These are phyloP conservation scores for Asbolus verrucosus DNA, from an alignment of 1,140 invertebrate genomes.

Conservation along the genomic window DNA sequence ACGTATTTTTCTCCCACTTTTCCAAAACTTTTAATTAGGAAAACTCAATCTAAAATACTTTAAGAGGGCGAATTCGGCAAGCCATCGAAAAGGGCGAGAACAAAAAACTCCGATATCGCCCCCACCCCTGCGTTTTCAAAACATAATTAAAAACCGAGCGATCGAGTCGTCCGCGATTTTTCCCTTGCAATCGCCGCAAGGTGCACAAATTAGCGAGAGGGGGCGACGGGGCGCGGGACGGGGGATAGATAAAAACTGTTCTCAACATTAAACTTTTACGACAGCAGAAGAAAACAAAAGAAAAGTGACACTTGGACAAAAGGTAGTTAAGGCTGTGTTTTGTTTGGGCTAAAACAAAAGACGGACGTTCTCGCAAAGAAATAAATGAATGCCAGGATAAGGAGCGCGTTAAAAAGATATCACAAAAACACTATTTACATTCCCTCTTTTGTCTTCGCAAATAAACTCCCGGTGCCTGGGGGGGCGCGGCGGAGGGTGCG, in stretches of 20 bases:
- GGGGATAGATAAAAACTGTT: conserved; percentile 54
- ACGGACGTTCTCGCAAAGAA: conserved; percentile 61
- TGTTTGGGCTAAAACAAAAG: conserved; percentile 59
- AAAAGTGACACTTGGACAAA: conserved; percentile 66
- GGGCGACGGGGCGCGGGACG: neutral
- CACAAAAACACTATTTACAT: conserved; percentile 65
- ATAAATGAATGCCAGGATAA: conserved; percentile 63
- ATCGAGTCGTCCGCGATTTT: no score
- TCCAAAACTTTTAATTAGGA: conserved; percentile 55
- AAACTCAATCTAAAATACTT: conserved; percentile 54
- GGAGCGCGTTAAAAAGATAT: conserved; percentile 64
- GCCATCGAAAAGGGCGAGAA: conserved; percentile 46
- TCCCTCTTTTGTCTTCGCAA: conserved; percentile 61
- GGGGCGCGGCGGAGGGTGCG: conserved; percentile 34
- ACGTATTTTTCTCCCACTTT: conserved; percentile 50
- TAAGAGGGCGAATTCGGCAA: conserved; percentile 47
- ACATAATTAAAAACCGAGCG: no score
- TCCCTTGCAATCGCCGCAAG: no score
- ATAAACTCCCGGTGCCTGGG: conserved; percentile 49
- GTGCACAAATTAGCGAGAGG: neutral
- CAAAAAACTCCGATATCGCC: conserved; percentile 44
- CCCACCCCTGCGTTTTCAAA: neutral
- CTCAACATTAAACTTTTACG: conserved; percentile 60
- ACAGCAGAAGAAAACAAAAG: conserved; percentile 62
- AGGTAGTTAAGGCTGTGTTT: conserved; percentile 65